These are phyloP conservation scores for Apodemia hepburni DNA, from an alignment of 2,888 invertebrate genomes.

Conservation along the genomic window DNA sequence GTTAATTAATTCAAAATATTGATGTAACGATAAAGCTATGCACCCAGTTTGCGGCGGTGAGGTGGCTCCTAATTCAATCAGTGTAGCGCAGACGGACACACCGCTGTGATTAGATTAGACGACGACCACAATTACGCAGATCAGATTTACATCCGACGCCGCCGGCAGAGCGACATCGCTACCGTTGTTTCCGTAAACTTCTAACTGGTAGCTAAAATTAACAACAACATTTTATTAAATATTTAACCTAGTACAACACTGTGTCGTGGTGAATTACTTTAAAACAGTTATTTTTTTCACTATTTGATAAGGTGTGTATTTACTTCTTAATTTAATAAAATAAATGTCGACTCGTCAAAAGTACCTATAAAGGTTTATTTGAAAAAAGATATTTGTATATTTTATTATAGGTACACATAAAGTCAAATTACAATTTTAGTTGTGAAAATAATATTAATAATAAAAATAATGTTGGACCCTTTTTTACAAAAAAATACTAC, in stretches of 20 bases:
- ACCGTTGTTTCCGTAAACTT: slow-evolving; percentile 23
- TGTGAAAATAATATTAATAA: no score
- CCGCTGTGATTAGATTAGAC: slow-evolving; percentile 71
- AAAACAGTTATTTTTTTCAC: no score
- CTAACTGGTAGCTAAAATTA: background rate
- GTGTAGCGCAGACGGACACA: slow-evolving; percentile 66
- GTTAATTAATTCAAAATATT: slow-evolving; percentile 39
- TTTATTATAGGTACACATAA: no score
- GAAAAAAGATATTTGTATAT: no score
- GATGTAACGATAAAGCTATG: slow-evolving; percentile 38
- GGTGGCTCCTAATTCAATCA: slow-evolving; percentile 66
- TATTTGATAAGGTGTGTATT: no score
- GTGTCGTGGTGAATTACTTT: no score
- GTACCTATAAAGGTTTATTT: no score
- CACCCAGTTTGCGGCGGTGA: slow-evolving; percentile 35
- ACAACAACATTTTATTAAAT: slow-evolving; percentile 18
- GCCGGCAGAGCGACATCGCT: slow-evolving; percentile 25
- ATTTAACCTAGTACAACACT: slow-evolving; percentile 16
- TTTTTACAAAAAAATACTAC: no score
- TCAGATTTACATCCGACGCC: slow-evolving; percentile 67
- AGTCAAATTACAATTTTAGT: no score
- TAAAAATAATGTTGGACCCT: no score
- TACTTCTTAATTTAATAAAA: no score
- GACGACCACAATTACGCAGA: slow-evolving; percentile 76
- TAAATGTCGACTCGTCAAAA: no score